A percentile compares a stretch with the other conserved stretches of the same genome.
These are phyloP conservation scores for Gastracanthus pulcherrimus DNA, from an alignment of 2,888 invertebrate genomes.

Conservation along the genomic window DNA sequence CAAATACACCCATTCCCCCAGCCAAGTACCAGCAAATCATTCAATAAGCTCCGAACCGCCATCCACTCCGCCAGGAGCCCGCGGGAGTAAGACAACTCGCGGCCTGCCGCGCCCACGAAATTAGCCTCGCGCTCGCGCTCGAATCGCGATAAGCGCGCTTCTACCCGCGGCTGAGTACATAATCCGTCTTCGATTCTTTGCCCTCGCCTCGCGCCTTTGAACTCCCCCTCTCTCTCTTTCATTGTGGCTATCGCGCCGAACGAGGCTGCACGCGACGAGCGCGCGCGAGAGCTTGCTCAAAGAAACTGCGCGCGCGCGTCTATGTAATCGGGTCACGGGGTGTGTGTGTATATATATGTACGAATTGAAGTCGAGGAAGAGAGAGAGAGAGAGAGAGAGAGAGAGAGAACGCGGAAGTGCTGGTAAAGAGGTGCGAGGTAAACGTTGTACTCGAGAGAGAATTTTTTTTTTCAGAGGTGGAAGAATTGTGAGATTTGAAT, in stretches of 20 bases:
- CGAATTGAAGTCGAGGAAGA: neutral
- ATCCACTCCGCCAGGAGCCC: no score
- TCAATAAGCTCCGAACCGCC: neutral
- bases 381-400: neutral
- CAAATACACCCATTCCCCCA: neutral
- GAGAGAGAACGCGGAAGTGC: no score
- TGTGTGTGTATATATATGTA: no score
- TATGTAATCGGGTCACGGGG: slow-evolving; percentile 3
- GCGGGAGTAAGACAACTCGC: neutral
- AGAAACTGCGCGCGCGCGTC: slow-evolving; percentile 47
- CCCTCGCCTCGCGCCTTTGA: slow-evolving; percentile 63
- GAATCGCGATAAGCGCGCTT: slow-evolving; percentile 73
- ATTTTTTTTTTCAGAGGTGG: neutral
- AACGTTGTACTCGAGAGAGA: neutral
- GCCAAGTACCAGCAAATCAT: no score
- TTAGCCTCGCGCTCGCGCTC: slow-evolving; percentile 64
- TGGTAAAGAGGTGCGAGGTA: neutral
- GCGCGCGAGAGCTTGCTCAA: neutral
- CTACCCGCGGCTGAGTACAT: slow-evolving; percentile 63
- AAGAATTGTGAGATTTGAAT: neutral
- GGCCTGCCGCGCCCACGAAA: slow-evolving; percentile 59
- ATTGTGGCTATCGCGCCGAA: slow-evolving; percentile 30
- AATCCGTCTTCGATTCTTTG: slow-evolving; percentile 72
- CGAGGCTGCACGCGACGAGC: neutral
- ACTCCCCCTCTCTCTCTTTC: slow-evolving; percentile 45